These are phyloP conservation scores for Polia nebulosa DNA, from an alignment of 2,888 invertebrate species.

Conservation along the genomic window DNA sequence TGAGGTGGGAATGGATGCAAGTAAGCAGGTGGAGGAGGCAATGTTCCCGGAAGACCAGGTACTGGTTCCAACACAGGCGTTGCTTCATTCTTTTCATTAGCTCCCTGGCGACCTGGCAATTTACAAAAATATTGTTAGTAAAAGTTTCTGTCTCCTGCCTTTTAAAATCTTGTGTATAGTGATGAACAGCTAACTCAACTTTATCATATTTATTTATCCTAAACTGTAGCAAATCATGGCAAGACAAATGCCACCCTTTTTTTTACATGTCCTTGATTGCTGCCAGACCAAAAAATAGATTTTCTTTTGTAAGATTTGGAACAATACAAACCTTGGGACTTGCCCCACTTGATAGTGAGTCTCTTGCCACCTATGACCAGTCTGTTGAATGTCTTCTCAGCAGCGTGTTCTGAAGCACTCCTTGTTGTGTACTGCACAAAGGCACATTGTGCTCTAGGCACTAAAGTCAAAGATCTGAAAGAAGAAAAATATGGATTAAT, in stretches of 20 bases:
- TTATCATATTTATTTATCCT: neutral
- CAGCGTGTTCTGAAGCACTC: constrained; percentile 97
- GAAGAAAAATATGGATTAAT: neutral
- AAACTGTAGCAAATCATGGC: neutral
- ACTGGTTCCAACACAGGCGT: constrained; percentile 87
- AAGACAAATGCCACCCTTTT: neutral
- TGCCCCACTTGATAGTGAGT: constrained; percentile 99
- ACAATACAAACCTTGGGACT: constrained; percentile 94
- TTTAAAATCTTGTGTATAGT: neutral
- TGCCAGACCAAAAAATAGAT: neutral
- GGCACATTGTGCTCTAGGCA: constrained; percentile 98
- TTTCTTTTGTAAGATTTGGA: neutral
- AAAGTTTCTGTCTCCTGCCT: neutral
- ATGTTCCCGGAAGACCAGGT: constrained; percentile 91
- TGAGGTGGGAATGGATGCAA: constrained; percentile 88
- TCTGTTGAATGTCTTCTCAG: constrained; percentile 98
- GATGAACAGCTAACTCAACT: neutral
- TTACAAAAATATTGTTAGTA: neutral
- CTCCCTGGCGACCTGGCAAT: constrained; percentile 85
- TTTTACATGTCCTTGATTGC: neutral
- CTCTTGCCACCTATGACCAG: constrained; percentile 95
- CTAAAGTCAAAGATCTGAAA: constrained; percentile 95
- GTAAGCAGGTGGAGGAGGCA: constrained; percentile 91
- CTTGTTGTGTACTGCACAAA: constrained; percentile 99
- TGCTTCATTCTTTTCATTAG: constrained; percentile 82